These are phyloP conservation scores for Rhabditoides inermis DNA, from an alignment of 2,888 invertebrate genomes.

Conservation along the genomic window DNA sequence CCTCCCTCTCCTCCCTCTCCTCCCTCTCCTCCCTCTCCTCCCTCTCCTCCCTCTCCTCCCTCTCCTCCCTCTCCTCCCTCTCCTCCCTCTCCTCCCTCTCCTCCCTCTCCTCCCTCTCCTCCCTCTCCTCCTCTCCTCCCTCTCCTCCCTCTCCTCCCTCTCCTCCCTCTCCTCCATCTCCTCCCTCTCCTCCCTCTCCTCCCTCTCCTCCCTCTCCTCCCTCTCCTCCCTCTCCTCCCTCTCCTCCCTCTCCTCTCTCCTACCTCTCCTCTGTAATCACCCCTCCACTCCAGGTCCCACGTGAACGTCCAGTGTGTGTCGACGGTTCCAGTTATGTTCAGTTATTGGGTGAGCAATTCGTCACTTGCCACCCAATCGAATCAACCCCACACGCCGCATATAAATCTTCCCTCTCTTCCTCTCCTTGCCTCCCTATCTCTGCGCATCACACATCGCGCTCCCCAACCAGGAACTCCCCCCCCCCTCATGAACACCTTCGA, in stretches of 20 bases:
- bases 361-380: too few relatives aligned
- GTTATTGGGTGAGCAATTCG: constrained; percentile 57
- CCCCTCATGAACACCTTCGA: too few relatives aligned
- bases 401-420: constrained; percentile 1
- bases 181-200: constrained; percentile 2
- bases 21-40: not conserved
- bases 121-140: not conserved
- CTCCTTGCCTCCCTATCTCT: too few relatives aligned
- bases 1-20: not conserved
- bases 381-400: too few relatives aligned
- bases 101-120: not conserved
- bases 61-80: not conserved
- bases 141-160: not conserved
- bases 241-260: constrained; percentile 6
- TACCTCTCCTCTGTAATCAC: constrained; percentile 6
- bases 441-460: too few relatives aligned
- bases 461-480: too few relatives aligned
- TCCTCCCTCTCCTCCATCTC: not conserved
- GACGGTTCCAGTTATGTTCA: constrained; percentile 62
- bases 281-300: constrained; percentile 48
- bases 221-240: constrained; percentile 1
- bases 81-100: not conserved
- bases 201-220: not conserved
- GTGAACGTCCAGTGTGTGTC: constrained; percentile 59
- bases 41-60: too few relatives aligned